A percentile compares a stretch with the other conserved stretches of the same genome.
These are phyloP conservation scores for Numida meleagris DNA, from an alignment of 2,113 vertebrate species.

Conservation along the genomic window DNA sequence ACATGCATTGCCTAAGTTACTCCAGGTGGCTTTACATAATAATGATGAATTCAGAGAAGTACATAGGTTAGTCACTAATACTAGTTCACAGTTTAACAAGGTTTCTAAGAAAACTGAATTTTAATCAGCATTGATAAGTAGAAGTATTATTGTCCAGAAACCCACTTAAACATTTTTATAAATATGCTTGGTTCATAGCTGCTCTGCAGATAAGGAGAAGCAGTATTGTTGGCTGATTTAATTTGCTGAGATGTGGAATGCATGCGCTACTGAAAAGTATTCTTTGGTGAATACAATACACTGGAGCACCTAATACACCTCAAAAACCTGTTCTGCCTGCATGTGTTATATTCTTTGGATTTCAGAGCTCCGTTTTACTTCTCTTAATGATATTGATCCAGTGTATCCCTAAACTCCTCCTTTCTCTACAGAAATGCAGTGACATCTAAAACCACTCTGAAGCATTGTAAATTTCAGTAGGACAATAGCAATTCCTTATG, in stretches of 20 bases:
- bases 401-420: background rate
- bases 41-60: background rate
- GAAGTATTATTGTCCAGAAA: background rate
- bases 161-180: background rate
- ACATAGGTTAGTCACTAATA: background rate
- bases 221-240: background rate
- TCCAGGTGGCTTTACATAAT: background rate
- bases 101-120: background rate
- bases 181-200: background rate
- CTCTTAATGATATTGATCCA: background rate
- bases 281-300: background rate
- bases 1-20: accelerated
- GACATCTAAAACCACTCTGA: background rate
- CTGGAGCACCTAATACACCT: background rate
- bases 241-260: background rate
- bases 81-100: background rate
- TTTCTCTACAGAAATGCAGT: background rate
- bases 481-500: background rate
- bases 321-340: background rate
- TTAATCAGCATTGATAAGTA: background rate
- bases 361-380: background rate
- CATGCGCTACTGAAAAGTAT: background rate
- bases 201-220: background rate
- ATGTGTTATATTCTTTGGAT: background rate
- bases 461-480: background rate